These are phyloP conservation scores for Beaufortia kweichowensis DNA, from an alignment of 2,113 vertebrate genomes.

Conservation along the genomic window DNA sequence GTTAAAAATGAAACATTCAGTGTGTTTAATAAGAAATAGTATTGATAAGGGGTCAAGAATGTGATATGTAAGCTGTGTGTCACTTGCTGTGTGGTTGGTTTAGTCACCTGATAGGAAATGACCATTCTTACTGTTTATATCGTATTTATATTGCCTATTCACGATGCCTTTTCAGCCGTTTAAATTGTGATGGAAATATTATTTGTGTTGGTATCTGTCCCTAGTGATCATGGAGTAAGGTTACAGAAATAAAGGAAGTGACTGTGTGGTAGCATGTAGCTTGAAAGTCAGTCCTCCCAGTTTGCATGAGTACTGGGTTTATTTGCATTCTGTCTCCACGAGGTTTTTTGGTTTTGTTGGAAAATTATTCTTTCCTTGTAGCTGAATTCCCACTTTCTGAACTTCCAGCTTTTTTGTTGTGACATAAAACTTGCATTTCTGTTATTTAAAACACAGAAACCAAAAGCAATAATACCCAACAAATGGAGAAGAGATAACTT, in stretches of 20 bases:
- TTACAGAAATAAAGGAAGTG: conserved; percentile 28
- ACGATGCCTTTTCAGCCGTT: not conserved
- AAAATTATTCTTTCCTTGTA: not conserved
- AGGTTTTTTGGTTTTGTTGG: not conserved
- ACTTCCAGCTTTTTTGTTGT: too few species aligned
- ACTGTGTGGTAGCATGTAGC: not conserved
- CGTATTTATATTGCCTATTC: not conserved
- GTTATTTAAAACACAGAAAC: too few species aligned
- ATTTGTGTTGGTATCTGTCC: not conserved
- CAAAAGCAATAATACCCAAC: too few species aligned
- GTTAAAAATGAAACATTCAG: not conserved
- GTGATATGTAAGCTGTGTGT: not conserved
- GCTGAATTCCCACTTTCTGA: not conserved
- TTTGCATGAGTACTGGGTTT: conserved; percentile 7
- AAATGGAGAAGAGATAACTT: too few species aligned
- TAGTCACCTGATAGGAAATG: not conserved
- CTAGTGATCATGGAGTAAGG: conserved; percentile 9
- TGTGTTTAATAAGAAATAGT: not conserved
- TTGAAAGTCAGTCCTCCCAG: not conserved
- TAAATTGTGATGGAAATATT: not conserved
- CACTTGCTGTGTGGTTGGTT: not conserved
- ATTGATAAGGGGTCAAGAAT: not conserved
- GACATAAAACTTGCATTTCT: too few species aligned
- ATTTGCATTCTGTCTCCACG: conserved; percentile 30
- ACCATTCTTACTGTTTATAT: not conserved